A percentile compares a stretch with the other conserved stretches of the same genome.
These are phyloP conservation scores for Zoanthus sansibaricus DNA, from an alignment of 92 coral and sea anemone species.

Conservation along the genomic window DNA sequence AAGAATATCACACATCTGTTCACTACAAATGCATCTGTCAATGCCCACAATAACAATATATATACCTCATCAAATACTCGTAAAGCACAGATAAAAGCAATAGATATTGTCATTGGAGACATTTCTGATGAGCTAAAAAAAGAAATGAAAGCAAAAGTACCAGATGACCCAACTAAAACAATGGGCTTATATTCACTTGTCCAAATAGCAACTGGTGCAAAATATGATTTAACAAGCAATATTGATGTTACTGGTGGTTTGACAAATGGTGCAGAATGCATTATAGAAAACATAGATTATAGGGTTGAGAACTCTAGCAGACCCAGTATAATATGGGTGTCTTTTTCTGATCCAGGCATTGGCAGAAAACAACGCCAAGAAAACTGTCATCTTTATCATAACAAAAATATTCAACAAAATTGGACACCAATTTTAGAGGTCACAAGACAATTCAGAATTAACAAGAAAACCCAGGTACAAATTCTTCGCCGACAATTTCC, in stretches of 20 bases:
- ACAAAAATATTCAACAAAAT: conserved; percentile 17
- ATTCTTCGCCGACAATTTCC: conserved; percentile 77
- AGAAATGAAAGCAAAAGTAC: conserved; percentile 63
- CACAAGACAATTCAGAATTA: conserved; percentile 67
- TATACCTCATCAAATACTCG: conserved; percentile 33
- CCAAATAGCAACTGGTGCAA: conserved; percentile 58
- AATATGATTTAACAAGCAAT: conserved; percentile 77
- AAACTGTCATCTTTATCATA: conserved; percentile 51
- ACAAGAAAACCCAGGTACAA: conserved; percentile 55
- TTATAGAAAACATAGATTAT: conserved; percentile 66
- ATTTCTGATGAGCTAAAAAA: conserved; percentile 63
- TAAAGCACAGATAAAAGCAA: conserved; percentile 65
- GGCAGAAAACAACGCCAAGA: conserved; percentile 62
- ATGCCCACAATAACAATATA: conserved; percentile 52
- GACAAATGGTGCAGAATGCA: conserved; percentile 82
- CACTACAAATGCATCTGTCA: conserved; percentile 62
- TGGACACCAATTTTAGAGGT: conserved; percentile 78
- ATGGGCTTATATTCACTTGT: conserved; percentile 62
- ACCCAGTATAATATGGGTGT: conserved; percentile 80
- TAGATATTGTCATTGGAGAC: conserved; percentile 76
- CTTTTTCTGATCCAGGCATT: conserved; percentile 47
- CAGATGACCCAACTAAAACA: conserved; percentile 69
- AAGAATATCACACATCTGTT: conserved; percentile 62
- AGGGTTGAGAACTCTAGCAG: conserved; percentile 64
- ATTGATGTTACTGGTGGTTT: conserved; percentile 72